A percentile compares a stretch with the other conserved stretches of the same genome.
phyloP scores from a whole-genome alignment of 2,113 vertebrate species.

The Cavia aperea region DNA sequence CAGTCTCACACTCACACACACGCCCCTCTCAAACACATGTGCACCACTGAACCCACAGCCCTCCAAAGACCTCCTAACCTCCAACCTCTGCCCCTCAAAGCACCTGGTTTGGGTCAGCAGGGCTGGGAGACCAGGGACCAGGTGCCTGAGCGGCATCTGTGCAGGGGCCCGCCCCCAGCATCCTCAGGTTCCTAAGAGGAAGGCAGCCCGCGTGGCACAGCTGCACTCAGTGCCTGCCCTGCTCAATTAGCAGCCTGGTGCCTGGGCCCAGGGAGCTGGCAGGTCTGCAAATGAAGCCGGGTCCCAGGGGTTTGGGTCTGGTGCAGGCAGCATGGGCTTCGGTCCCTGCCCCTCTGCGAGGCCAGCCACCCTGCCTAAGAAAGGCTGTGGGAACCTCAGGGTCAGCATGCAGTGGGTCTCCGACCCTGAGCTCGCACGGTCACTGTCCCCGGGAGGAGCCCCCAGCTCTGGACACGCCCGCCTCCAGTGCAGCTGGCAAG shows the following conservation, averaged over 20 bases:
- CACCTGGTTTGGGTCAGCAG: background rate
- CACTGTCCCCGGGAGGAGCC: fast-evolving
- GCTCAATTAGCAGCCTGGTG: conserved; percentile 41
- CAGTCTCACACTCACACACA: background rate
- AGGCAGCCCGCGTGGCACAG: background rate
- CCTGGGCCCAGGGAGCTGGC: background rate
- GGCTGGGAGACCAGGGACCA: background rate
- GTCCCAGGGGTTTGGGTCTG: background rate
- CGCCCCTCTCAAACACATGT: background rate
- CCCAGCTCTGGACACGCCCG: fast-evolving
- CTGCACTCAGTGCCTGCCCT: background rate
- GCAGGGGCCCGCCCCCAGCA: fast-evolving
- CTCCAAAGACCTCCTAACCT: background rate
- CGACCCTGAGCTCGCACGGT: background rate
- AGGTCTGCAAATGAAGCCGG: background rate
- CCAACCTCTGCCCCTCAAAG: background rate
- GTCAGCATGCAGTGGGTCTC: background rate
- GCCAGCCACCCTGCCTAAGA: fast-evolving
- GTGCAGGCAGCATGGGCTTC: background rate
- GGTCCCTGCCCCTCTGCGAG: background rate
- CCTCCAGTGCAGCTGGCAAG: background rate
- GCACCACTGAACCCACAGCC: background rate
- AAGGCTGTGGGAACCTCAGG: fast-evolving
- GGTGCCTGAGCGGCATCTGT: fast-evolving
- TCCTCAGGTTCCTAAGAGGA: background rate